These are phyloP conservation scores for Epinephelus fuscoguttatus DNA, from an alignment of 2,113 vertebrate species.

Conservation along the genomic window DNA sequence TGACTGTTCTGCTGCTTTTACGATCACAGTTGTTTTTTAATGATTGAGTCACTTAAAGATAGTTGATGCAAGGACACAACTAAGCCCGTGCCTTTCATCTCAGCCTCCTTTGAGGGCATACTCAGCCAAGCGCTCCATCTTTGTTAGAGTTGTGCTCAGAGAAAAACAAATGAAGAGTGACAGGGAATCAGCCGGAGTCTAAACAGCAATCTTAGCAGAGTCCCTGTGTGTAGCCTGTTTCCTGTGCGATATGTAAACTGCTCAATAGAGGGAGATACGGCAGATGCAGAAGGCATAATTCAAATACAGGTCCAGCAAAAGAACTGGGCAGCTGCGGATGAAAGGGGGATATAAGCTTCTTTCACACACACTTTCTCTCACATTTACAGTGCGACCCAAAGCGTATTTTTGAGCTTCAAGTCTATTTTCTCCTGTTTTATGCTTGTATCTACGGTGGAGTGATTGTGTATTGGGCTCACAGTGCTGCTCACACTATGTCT, in stretches of 20 bases:
- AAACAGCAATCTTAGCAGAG: slow-evolving; percentile 50
- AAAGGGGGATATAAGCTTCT: neutral
- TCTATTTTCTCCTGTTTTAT: neutral
- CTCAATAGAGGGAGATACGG: slow-evolving; percentile 11
- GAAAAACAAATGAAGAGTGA: slow-evolving; percentile 63
- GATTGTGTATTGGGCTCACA: neutral
- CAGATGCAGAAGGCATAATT: slow-evolving; percentile 13
- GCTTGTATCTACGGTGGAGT: neutral
- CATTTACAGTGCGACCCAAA: neutral
- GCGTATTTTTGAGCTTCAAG: neutral
- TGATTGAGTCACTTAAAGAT: slow-evolving; percentile 51
- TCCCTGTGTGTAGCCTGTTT: slow-evolving; percentile 45
- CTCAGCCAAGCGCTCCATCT: slow-evolving; percentile 34
- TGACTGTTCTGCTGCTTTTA: slow-evolving; percentile 32
- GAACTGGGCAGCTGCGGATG: neutral
- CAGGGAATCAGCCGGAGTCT: slow-evolving; percentile 62
- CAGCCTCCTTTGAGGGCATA: slow-evolving; percentile 42
- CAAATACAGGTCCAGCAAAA: slow-evolving; percentile 3
- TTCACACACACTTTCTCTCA: neutral
- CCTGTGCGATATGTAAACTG: slow-evolving; percentile 24
- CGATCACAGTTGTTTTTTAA: slow-evolving; percentile 30
- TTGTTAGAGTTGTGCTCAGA: slow-evolving; percentile 44
- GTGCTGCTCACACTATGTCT: neutral
- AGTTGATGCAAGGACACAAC: slow-evolving; percentile 42
- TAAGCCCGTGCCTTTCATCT: slow-evolving; percentile 56